Percentiles rank a stretch among this genome's conserved stretches.
These are phyloP conservation scores for Metaphire vulgaris DNA, from an alignment of 1,140 invertebrate genomes.

Conservation along the genomic window DNA sequence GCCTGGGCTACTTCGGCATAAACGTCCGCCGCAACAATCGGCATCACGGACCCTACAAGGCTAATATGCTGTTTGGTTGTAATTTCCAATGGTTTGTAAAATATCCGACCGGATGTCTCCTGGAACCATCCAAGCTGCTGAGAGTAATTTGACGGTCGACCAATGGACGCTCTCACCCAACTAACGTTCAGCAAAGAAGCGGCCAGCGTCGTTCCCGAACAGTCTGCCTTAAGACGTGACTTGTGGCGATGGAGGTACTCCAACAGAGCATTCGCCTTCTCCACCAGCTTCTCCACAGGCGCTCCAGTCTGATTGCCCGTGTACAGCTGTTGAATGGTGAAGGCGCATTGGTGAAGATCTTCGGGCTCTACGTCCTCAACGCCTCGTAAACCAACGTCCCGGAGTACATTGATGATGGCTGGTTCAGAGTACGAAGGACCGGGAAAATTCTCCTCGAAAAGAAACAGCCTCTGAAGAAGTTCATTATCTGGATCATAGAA, in stretches of 20 bases:
- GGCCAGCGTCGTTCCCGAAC: conserved; percentile 11
- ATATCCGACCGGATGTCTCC: neutral
- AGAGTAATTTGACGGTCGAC: conserved; percentile 12
- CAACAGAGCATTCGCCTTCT: conserved; percentile 23
- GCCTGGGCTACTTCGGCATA: conserved; percentile 3
- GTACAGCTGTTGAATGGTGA: conserved; percentile 11
- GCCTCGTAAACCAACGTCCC: conserved; percentile 26
- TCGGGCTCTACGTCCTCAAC: conserved; percentile 21
- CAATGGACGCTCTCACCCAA: conserved; percentile 16
- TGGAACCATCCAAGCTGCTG: conserved; percentile 15
- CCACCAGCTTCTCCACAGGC: neutral
- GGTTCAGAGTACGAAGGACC: conserved; percentile 14
- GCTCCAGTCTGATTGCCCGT: neutral
- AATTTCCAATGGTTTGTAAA: conserved; percentile 23
- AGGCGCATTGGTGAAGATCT: conserved; percentile 22
- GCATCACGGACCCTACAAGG: conserved; percentile 23
- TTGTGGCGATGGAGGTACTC: conserved; percentile 19
- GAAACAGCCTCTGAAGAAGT: conserved; percentile 19
- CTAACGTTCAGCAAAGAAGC: conserved; percentile 12
- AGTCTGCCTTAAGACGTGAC: conserved; percentile 6
- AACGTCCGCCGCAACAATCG: conserved; percentile 20
- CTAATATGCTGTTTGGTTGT: neutral
- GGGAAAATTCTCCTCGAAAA: conserved; percentile 28
- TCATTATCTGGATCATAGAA: conserved; percentile 30
- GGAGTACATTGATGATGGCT: conserved; percentile 12